Percentiles rank a stretch among this genome's conserved stretches.
phyloP scores from a whole-genome alignment of 1,140 invertebrate species.

The Calosoma granatense region DNA sequence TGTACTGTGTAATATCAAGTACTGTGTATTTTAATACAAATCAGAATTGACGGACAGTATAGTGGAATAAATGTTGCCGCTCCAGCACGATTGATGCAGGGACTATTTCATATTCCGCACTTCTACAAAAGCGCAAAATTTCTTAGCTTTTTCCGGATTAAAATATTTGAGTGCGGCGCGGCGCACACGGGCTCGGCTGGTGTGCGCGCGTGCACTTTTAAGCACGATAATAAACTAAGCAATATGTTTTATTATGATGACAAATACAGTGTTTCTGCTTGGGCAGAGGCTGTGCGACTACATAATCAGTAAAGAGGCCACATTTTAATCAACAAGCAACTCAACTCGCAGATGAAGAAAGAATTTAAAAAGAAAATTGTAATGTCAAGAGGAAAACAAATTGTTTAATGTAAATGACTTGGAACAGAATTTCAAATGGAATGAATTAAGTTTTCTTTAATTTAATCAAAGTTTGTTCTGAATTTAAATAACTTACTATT shows the following conservation, averaged over 20 bases:
- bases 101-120: background rate
- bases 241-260: conserved; percentile 4
- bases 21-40: no score
- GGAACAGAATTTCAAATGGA: background rate
- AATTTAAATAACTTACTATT: no score
- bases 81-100: background rate
- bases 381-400: conserved; percentile 8
- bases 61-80: background rate
- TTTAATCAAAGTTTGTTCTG: conserved; percentile 2
- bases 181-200: no score
- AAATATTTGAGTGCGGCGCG: no score
- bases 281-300: background rate
- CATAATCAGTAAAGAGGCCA: background rate
- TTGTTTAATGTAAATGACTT: conserved; percentile 1
- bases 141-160: background rate
- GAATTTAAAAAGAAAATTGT: conserved; percentile 3
- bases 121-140: background rate
- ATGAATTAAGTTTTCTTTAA: conserved; percentile 5
- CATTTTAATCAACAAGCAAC: conserved; percentile 2
- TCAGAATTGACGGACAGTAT: no score
- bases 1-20: no score
- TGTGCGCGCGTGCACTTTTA: background rate
- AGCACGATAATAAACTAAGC: background rate
- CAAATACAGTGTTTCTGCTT: conserved; percentile 2
- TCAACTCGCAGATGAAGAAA: background rate